phyloP scores from a whole-genome alignment of 2,888 invertebrate species.

The Netelia virgata region DNA sequence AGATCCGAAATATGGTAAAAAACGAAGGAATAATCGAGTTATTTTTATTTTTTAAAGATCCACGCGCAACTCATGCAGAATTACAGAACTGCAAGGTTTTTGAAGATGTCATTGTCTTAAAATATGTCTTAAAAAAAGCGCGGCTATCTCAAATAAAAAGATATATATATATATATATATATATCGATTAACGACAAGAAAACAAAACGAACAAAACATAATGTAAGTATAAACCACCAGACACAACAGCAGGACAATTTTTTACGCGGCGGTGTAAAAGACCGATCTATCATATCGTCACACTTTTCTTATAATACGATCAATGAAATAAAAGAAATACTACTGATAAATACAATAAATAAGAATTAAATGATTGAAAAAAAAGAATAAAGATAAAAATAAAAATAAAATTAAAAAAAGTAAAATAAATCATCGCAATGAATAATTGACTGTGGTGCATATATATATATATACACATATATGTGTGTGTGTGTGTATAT shows the following conservation, averaged over 20 bases:
- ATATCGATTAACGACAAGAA: slow-evolving; percentile 17
- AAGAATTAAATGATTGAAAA: slow-evolving; percentile 64
- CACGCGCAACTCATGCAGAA: slow-evolving; percentile 8
- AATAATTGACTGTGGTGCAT: slow-evolving; percentile 56
- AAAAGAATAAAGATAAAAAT: slow-evolving; percentile 32
- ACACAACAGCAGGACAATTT: slow-evolving; percentile 68
- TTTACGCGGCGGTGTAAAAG: slow-evolving; percentile 70
- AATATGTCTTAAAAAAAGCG: background rate
- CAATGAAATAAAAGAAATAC: slow-evolving; percentile 67
- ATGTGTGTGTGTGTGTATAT: background rate
- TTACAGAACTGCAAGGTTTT: background rate
- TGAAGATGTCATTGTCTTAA: background rate
- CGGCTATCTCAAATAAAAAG: slow-evolving; percentile 4
- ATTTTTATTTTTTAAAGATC: slow-evolving; percentile 64
- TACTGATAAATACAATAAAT: slow-evolving; percentile 74
- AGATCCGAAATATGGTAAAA: slow-evolving; percentile 10
- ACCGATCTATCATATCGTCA: slow-evolving; percentile 80
- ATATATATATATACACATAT: slow-evolving; percentile 19
- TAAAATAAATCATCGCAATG: slow-evolving; percentile 62
- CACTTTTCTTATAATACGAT: slow-evolving; percentile 77
- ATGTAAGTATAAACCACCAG: slow-evolving; percentile 53
- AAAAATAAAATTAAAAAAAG: slow-evolving; percentile 35
- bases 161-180: slow-evolving; percentile 13
- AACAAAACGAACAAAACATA: slow-evolving; percentile 46
- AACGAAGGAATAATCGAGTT: slow-evolving; percentile 54